Evolutionary conservation across 2,797 vertebrate genomes (phyloP).

Genomic region (Psittacula echo): DNA sequence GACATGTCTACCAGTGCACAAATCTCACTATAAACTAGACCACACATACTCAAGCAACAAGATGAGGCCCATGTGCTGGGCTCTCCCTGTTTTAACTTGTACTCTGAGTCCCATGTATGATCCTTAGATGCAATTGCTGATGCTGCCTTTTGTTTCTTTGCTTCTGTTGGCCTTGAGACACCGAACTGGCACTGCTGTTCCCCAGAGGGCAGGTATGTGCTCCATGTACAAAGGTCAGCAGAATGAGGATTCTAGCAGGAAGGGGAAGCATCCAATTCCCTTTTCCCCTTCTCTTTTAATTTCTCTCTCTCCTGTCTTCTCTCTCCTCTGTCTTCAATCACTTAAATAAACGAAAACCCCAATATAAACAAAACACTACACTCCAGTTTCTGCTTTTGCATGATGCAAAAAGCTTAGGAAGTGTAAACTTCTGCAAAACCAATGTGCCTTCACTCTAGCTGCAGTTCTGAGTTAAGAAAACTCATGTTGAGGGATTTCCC

Average conservation of each 20-base stretch:
- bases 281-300: background rate
- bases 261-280: background rate
- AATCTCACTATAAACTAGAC: background rate
- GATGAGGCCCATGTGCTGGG: background rate
- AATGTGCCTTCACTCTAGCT: background rate
- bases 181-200: background rate
- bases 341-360: background rate
- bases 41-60: background rate
- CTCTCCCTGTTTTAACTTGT: background rate
- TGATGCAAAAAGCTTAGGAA: background rate
- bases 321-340: background rate
- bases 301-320: background rate
- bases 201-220: background rate
- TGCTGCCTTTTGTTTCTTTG: background rate
- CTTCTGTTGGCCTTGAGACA: background rate
- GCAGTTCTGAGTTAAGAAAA: background rate
- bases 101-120: background rate
- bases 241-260: background rate
- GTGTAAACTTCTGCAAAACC: background rate
- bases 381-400: background rate
- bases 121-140: background rate
- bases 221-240: background rate
- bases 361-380: background rate
- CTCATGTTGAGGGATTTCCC: background rate
- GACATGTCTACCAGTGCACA: background rate